Evolutionary conservation across 2,113 vertebrate species (phyloP).

Genomic region (Onychorhynchus coronatus): DNA sequence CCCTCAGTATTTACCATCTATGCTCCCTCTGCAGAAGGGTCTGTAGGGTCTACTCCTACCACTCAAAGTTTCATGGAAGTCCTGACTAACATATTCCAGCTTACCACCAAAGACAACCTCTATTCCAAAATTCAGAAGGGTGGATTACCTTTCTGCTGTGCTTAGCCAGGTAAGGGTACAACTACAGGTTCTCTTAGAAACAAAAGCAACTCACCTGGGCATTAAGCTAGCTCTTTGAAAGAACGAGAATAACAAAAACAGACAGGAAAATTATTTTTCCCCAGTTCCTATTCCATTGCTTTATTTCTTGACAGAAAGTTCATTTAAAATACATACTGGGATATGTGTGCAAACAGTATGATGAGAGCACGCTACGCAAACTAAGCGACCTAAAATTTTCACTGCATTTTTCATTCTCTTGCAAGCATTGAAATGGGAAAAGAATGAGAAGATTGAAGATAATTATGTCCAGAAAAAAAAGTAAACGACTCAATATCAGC

Average conservation of each 20-base stretch:
- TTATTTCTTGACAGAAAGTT: neutral
- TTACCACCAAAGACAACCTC: neutral
- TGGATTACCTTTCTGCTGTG: neutral
- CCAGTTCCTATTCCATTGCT: neutral
- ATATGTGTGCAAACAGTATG: rapidly evolving
- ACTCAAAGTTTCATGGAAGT: neutral
- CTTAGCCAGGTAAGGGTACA: neutral
- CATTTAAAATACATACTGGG: neutral
- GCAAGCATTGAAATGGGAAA: neutral
- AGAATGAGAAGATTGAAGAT: neutral
- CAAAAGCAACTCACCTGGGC: neutral
- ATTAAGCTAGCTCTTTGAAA: neutral
- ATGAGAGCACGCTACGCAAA: neutral
- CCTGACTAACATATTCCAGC: neutral
- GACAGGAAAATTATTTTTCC: neutral
- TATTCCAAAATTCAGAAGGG: neutral
- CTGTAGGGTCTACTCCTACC: neutral
- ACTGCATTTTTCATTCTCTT: neutral
- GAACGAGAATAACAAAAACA: neutral
- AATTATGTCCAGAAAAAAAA: neutral
- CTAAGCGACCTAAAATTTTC: neutral
- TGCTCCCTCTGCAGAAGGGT: neutral
- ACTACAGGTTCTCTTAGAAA: neutral
- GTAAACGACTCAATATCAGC: neutral
- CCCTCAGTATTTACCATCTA: neutral